Conservation (phyloP, 2,888 invertebrate genomes). For the Acronicta aceris region DNA sequence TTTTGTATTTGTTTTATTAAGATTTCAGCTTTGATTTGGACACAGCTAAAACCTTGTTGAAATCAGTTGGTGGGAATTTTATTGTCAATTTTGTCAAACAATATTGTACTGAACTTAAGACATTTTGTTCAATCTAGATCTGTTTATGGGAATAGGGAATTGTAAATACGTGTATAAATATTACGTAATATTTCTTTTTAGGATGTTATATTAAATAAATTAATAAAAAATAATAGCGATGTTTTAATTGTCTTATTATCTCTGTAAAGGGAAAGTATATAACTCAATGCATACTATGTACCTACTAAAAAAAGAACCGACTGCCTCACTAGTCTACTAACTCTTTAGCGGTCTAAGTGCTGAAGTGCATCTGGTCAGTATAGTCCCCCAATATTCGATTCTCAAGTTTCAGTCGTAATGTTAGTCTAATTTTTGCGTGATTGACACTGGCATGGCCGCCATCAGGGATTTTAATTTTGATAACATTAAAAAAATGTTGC, state of each 20-base stretch:
- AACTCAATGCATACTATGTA: not conserved
- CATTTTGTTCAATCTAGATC: slow-evolving; percentile 58
- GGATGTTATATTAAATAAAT: slow-evolving; percentile 52
- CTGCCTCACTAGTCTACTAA: too few species aligned
- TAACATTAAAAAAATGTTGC: too few species aligned
- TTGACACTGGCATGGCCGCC: too few species aligned
- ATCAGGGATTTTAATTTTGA: too few species aligned
- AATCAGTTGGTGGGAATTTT: slow-evolving; percentile 21
- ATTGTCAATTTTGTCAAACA: slow-evolving; percentile 20
- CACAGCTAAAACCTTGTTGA: slow-evolving; percentile 14
- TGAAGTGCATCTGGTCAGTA: too few species aligned
- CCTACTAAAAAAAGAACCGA: too few species aligned
- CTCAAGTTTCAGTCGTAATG: too few species aligned
- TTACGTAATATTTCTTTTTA: slow-evolving; percentile 57
- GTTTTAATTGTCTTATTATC: slow-evolving; percentile 43
- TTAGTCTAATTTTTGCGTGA: too few species aligned
- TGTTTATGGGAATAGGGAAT: slow-evolving; percentile 62
- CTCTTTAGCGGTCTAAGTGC: too few species aligned
- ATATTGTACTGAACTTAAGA: slow-evolving; percentile 35
- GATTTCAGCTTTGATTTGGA: slow-evolving; percentile 33
- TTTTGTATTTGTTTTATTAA: slow-evolving; percentile 41
- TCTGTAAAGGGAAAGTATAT: not conserved
- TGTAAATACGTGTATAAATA: slow-evolving; percentile 68
- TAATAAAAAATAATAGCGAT: slow-evolving; percentile 25
- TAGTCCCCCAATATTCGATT: too few species aligned